These are phyloP conservation scores for Aproaerema taeniolella DNA, from an alignment of 2,888 invertebrate species.

Conservation along the genomic window DNA sequence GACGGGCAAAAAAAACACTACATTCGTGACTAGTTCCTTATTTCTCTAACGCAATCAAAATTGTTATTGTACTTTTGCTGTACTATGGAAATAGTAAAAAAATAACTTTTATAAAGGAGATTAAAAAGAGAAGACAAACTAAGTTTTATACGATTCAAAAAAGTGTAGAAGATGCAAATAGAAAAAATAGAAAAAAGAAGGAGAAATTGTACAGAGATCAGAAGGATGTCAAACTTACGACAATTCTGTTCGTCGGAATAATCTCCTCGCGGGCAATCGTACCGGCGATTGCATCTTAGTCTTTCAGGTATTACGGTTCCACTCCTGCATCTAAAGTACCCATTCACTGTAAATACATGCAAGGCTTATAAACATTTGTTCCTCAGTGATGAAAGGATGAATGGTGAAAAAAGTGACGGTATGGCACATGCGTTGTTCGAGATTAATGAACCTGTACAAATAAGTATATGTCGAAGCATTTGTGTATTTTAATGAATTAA, in stretches of 20 bases:
- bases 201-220: slow-evolving; percentile 15
- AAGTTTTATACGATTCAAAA: no score
- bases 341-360: slow-evolving; percentile 61
- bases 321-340: slow-evolving; percentile 81
- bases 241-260: slow-evolving; percentile 86
- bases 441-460: no score
- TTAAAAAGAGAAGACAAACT: not conserved
- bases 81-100: no score
- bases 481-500: no score
- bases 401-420: no score
- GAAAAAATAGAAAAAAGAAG: slow-evolving; percentile 16
- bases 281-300: slow-evolving; percentile 79
- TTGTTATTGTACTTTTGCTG: no score
- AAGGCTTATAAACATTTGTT: slow-evolving; percentile 24
- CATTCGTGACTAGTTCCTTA: no score
- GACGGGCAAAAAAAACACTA: slow-evolving; percentile 71
- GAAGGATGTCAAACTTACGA: slow-evolving; percentile 77
- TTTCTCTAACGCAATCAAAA: no score
- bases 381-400: no score
- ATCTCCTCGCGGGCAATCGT: slow-evolving; percentile 81
- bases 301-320: slow-evolving; percentile 77
- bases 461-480: no score
- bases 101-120: no score
- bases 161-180: slow-evolving; percentile 4
- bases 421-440: no score